phyloP scores from a whole-genome alignment of 2,888 invertebrate species.

The Gymnosoma rotundatum region DNA sequence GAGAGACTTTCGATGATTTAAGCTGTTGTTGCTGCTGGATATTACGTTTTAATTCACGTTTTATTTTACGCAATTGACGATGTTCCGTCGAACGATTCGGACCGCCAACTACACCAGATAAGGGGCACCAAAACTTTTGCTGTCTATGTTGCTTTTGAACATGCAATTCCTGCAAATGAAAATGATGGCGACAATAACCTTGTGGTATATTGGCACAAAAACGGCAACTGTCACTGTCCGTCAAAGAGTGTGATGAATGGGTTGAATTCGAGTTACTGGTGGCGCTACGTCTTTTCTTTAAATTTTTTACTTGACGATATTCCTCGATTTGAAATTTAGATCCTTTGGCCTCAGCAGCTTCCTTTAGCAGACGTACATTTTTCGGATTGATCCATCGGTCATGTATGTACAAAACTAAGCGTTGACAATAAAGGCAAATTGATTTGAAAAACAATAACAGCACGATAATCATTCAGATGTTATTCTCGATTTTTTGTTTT shows the following conservation, averaged over 20 bases:
- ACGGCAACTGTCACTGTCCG: conserved; percentile 75
- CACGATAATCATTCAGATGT: conserved; percentile 81
- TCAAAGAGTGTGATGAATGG: conserved; percentile 47
- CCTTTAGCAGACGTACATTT: conserved; percentile 79
- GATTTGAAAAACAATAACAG: conserved; percentile 81
- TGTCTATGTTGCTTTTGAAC: conserved; percentile 73
- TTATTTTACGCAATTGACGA: conserved; percentile 75
- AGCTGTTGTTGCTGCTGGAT: conserved; percentile 72
- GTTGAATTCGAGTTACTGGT: conserved; percentile 57
- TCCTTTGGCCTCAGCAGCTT: conserved; percentile 77
- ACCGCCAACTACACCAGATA: conserved; percentile 57
- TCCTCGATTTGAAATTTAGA: conserved; percentile 60
- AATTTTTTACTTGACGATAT: conserved; percentile 58
- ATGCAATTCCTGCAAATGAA: conserved; percentile 77
- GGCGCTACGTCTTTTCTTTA: conserved; percentile 73
- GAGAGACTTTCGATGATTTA: conserved; percentile 54
- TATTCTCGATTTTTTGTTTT: conserved; percentile 51
- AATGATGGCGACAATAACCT: conserved; percentile 81
- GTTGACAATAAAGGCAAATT: conserved; percentile 81
- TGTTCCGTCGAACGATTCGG: conserved; percentile 74
- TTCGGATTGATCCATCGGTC: conserved; percentile 81
- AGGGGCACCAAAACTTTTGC: conserved; percentile 68
- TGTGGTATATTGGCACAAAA: conserved; percentile 81
- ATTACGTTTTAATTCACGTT: conserved; percentile 77
- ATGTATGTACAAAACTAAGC: conserved; percentile 80